phyloP scores from a whole-genome alignment of 2,113 vertebrate species.

The Falcunculus frontatus region DNA sequence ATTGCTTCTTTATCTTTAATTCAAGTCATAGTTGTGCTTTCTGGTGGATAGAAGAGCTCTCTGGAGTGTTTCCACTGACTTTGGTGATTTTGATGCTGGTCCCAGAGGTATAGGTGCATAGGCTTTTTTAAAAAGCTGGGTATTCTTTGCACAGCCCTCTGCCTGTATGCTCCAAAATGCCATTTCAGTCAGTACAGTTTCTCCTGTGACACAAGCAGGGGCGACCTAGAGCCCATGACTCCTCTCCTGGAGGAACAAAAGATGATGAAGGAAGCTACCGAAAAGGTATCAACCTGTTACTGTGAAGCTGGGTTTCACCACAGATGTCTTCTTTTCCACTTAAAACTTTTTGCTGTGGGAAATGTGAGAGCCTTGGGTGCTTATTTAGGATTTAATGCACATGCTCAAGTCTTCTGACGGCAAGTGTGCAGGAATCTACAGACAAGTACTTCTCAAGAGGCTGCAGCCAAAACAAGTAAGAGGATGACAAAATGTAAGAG shows the following conservation, averaged over 20 bases:
- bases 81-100: background rate
- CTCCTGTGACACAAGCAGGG: background rate
- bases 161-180: background rate
- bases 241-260: background rate
- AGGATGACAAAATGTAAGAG: background rate
- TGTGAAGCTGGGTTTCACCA: background rate
- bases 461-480: background rate
- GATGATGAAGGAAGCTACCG: background rate
- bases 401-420: background rate
- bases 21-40: background rate
- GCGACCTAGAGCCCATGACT: background rate
- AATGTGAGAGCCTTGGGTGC: background rate
- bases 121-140: background rate
- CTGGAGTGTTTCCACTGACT: conserved; percentile 2
- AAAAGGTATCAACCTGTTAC: background rate
- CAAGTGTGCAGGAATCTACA: background rate
- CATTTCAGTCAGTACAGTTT: background rate
- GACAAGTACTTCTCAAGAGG: background rate
- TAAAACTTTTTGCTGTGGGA: background rate
- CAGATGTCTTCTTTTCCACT: background rate
- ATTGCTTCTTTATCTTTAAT: conserved; percentile 15
- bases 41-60: background rate
- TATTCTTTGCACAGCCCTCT: background rate
- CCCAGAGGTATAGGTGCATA: background rate
- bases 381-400: background rate